Conservation (phyloP, 2,888 invertebrate species). For the Cistogaster globosa region DNA sequence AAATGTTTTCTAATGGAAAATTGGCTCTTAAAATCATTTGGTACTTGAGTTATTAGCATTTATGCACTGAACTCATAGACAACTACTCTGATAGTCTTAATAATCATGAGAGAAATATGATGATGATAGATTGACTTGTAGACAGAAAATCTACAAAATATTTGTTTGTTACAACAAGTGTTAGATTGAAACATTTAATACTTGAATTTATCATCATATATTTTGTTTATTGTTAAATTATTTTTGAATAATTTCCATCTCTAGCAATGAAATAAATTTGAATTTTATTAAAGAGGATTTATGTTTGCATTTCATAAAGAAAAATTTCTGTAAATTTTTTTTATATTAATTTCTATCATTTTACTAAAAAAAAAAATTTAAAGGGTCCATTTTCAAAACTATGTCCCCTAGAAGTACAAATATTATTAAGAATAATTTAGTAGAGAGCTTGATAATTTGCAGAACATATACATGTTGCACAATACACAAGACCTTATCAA, state of each 20-base stretch:
- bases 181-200: conserved; percentile 52
- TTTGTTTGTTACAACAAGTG: conserved; percentile 33
- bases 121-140: not conserved
- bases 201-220: conserved; percentile 29
- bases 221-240: conserved; percentile 18
- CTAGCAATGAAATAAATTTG: not conserved
- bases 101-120: conserved; percentile 7
- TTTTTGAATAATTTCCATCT: not conserved
- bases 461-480: too few relatives aligned
- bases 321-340: too few relatives aligned
- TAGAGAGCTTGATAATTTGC: too few relatives aligned
- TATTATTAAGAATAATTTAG: too few relatives aligned
- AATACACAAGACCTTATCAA: too few relatives aligned
- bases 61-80: not conserved
- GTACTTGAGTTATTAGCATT: conserved; percentile 65
- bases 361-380: too few relatives aligned
- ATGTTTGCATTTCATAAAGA: too few relatives aligned
- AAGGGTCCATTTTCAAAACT: too few relatives aligned
- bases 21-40: conserved; percentile 62
- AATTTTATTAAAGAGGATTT: not conserved
- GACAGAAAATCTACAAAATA: conserved; percentile 8
- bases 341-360: too few relatives aligned
- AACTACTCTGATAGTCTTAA: not conserved
- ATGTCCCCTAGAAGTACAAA: too few relatives aligned
- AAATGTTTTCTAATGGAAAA: conserved; percentile 59